These are phyloP conservation scores for Falco novaeseelandiae DNA, from an alignment of 2,797 vertebrate species.

Conservation along the genomic window DNA sequence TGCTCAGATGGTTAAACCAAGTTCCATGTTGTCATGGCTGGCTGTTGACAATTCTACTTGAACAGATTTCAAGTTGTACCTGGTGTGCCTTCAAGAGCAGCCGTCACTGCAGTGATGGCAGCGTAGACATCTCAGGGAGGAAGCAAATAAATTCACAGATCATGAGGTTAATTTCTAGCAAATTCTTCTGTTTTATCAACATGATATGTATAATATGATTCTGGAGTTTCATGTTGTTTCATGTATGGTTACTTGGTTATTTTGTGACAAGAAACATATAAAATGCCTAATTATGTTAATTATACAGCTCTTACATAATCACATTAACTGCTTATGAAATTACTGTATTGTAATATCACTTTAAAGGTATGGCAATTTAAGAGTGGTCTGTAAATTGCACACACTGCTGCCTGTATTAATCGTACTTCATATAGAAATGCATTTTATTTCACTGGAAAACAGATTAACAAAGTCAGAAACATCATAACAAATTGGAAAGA, in stretches of 20 bases:
- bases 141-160: conserved; percentile 46
- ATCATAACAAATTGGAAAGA: conserved; percentile 33
- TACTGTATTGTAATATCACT: conserved; percentile 8
- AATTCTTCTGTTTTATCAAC: conserved; percentile 49
- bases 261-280: conserved; percentile 56
- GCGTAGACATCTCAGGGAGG: background rate
- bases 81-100: background rate
- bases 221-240: conserved; percentile 58
- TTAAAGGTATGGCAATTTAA: conserved; percentile 46
- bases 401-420: conserved; percentile 37
- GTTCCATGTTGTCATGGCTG: background rate
- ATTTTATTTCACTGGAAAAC: conserved; percentile 41
- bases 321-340: conserved; percentile 64
- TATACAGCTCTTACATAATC: conserved; percentile 51
- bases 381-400: conserved; percentile 35
- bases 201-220: conserved; percentile 13
- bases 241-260: conserved; percentile 41
- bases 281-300: conserved; percentile 51
- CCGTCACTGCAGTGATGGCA: background rate
- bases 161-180: conserved; percentile 52
- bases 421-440: conserved; percentile 61
- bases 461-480: conserved; percentile 31
- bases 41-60: background rate
- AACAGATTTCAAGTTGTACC: background rate
- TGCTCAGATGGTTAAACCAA: background rate